Percentiles rank a stretch among this genome's conserved stretches.
Evolutionary conservation across 1,140 invertebrate species (phyloP).

Genomic region (Adelges cooleyi): DNA sequence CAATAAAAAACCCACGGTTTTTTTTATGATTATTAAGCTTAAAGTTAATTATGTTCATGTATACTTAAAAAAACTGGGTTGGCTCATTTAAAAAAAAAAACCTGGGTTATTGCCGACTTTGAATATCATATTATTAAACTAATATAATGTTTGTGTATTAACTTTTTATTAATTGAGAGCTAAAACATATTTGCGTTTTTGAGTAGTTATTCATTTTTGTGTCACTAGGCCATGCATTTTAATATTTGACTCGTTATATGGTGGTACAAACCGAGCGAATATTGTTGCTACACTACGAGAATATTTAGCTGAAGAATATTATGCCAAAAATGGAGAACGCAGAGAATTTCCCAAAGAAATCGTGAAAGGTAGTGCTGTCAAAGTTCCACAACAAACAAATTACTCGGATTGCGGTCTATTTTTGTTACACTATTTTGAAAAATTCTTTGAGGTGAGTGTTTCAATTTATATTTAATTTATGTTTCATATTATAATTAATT

Average conservation of each 20-base stretch:
- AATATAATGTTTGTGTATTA: no score
- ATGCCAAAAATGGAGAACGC: slow-evolving; percentile 54
- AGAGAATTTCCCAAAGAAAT: slow-evolving; percentile 64
- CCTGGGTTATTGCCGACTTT: no score
- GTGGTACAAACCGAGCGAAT: slow-evolving; percentile 55
- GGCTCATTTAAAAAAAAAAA: no score
- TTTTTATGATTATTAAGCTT: no score
- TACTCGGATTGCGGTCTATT: slow-evolving; percentile 94
- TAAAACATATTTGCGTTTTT: no score
- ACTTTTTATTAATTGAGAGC: no score
- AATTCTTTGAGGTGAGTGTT: slow-evolving; percentile 66
- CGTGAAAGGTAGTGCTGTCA: slow-evolving; percentile 69
- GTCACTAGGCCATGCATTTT: slow-evolving; percentile 76
- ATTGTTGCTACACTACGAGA: slow-evolving; percentile 78
- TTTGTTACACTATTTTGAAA: slow-evolving; percentile 89
- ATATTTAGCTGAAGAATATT: slow-evolving; percentile 81
- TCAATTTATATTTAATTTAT: no score
- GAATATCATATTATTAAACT: no score
- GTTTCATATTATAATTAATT: no score
- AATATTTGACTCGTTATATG: slow-evolving; percentile 86
- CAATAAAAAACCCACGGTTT: no score
- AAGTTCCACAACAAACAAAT: slow-evolving; percentile 93
- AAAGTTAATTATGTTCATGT: no score
- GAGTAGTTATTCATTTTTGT: slow-evolving; percentile 28
- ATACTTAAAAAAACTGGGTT: no score